These are phyloP conservation scores for Coracopsis vasa DNA, from an alignment of 2,113 vertebrate species.

Conservation along the genomic window DNA sequence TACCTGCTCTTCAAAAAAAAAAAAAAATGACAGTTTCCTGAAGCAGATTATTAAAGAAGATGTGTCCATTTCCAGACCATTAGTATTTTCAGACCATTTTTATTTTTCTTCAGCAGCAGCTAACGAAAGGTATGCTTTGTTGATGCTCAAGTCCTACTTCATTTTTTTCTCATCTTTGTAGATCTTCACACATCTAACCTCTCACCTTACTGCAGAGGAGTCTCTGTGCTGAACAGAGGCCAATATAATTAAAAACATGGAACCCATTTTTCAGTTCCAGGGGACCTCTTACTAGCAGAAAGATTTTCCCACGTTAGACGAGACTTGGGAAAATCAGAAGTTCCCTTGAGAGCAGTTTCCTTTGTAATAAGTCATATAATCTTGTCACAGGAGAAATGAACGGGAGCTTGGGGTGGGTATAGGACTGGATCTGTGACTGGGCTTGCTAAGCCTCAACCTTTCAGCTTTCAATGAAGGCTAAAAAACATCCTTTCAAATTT, in stretches of 20 bases:
- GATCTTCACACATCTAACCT: not conserved
- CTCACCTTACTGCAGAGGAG: not conserved
- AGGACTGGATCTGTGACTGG: not conserved
- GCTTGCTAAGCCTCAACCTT: not conserved
- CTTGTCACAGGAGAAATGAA: not conserved
- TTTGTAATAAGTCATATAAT: not conserved
- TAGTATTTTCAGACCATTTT: not conserved
- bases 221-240: not conserved
- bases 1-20: not conserved
- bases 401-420: not conserved
- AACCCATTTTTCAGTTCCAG: not conserved
- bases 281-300: not conserved
- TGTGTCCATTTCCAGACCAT: not conserved
- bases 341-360: not conserved
- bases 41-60: not conserved
- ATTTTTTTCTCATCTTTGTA: not conserved
- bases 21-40: not conserved
- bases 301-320: not conserved
- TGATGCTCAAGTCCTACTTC: not conserved
- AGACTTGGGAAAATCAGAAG: not conserved
- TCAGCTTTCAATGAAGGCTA: not conserved
- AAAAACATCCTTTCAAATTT: not conserved
- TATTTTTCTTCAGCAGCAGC: not conserved
- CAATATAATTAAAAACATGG: not conserved
- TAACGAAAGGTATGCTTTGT: not conserved